Evolutionary conservation across 37 sponge, comb jelly and placozoan genomes (phyloP).

Genomic region (Oscarella lobularis): DNA sequence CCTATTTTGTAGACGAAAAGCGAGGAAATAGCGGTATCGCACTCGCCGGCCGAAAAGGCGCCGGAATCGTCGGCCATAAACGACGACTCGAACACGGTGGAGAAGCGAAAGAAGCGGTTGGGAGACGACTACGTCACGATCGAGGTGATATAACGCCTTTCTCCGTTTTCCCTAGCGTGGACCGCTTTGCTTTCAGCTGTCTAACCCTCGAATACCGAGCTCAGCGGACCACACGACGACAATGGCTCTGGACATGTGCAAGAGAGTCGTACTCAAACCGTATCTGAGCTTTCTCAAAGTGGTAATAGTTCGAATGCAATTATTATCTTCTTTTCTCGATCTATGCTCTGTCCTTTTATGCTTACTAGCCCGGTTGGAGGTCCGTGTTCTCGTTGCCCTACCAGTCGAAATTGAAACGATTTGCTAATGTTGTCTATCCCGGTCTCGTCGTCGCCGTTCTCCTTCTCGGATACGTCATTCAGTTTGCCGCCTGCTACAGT

Average conservation of each 20-base stretch:
- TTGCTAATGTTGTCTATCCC: not conserved
- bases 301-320: constrained; percentile 11
- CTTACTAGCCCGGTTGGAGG: not conserved
- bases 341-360: not conserved
- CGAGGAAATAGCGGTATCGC: too few relatives aligned
- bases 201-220: too few relatives aligned
- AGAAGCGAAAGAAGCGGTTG: too few relatives aligned
- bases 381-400: not conserved
- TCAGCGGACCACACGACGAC: constrained; percentile 24
- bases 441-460: not conserved
- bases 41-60: too few relatives aligned
- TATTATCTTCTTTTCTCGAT: not conserved
- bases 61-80: too few relatives aligned
- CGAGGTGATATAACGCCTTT: constrained; percentile 15
- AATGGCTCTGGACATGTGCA: constrained; percentile 53
- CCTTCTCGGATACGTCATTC: constrained; percentile 1
- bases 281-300: constrained; percentile 45
- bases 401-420: not conserved
- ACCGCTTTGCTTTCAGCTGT: too few relatives aligned
- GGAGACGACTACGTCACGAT: constrained; percentile 8
- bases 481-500: constrained; percentile 3
- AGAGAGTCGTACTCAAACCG: constrained; percentile 51
- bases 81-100: too few relatives aligned
- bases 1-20: too few relatives aligned
- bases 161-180: constrained; percentile 5